Conservation (phyloP, 2,797 vertebrate species). For the Etheostoma nigrum region DNA sequence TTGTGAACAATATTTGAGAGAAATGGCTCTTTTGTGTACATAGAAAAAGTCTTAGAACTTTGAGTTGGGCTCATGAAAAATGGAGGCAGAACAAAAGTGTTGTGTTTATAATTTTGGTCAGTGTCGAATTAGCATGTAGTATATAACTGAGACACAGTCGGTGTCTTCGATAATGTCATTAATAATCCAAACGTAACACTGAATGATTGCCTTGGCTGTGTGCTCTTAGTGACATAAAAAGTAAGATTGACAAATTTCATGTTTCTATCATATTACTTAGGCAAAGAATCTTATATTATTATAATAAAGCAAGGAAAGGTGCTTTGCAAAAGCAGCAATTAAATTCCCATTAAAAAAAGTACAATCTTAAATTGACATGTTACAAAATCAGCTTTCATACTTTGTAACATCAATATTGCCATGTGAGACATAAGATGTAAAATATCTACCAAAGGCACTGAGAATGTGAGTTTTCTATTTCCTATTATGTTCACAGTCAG, state of each 20-base stretch:
- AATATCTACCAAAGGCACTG: conserved; percentile 71
- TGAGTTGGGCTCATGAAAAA: too few relatives aligned
- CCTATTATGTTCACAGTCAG: conserved; percentile 55
- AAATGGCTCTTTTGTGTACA: too few relatives aligned
- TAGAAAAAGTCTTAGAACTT: too few relatives aligned
- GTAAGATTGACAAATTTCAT: not conserved
- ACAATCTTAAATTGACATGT: conserved; percentile 3
- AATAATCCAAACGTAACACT: not conserved
- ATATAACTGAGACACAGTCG: too few relatives aligned
- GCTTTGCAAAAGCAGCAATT: conserved; percentile 49
- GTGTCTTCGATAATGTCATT: too few relatives aligned
- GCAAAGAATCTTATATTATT: conserved; percentile 33
- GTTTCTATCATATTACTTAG: conserved; percentile 60
- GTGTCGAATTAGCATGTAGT: too few relatives aligned
- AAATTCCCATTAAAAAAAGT: conserved; percentile 28
- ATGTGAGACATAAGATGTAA: conserved; percentile 42
- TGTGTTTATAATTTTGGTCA: too few relatives aligned
- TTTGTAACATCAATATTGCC: conserved; percentile 51
- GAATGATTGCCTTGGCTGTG: too few relatives aligned
- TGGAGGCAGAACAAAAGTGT: too few relatives aligned
- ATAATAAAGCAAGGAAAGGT: conserved; percentile 15
- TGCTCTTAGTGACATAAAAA: not conserved
- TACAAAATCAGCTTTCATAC: conserved; percentile 42
- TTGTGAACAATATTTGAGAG: too few relatives aligned
- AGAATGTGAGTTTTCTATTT: conserved; percentile 16